Base-by-base conservation (phyloP, 2,113 vertebrate species). In the Ondatra zibethicus region DNA sequence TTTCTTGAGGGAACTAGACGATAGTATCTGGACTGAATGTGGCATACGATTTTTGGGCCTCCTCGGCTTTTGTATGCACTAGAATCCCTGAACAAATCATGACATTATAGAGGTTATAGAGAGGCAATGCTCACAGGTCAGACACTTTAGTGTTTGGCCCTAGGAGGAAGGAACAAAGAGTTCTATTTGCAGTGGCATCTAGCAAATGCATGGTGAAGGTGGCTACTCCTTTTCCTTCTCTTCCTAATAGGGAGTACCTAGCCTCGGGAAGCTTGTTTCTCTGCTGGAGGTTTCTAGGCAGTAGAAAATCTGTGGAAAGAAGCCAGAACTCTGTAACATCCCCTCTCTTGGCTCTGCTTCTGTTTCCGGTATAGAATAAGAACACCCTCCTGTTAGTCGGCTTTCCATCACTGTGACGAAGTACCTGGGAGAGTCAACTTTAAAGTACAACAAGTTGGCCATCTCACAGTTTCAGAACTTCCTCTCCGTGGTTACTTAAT, bases 1-100 rank as follows among this genome's bases (percentile, higher is more conserved):
- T 66, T 66, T 33, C 52, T 55, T 0, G 42, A 55, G 45, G 92
- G 36, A 65, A 55, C 55, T 90, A 87, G 45, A 45, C 88, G 87
- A 50, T 84, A n/a, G 55, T 87, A 78, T 93, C 61, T 95, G 72
- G 91, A 84, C 63, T 66, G 70, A 39, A 50, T 33, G 50, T 4
- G 42, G 63, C 1, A 23, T 36, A 13, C 8, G 50, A 17, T 82
- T 23, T 70, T 50, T 25, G 17, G 45, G 36, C 55, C 27, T 7
- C 36, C 16, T 76, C 68, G 39, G 39, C 11, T 33, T 65, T 89
- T n/a, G 3, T 76, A 66, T 65, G 52, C 39, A 89, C 2, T 93
- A 52, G 93, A 39, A 12, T 45, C 4, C 81, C 16, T 50, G 63
- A 33, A 45, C 9, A 23, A 88, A 85, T 33, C 25, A 4, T 16